Base-by-base conservation (phyloP, 2,113 vertebrate species). In the Melierax canorus region DNA sequence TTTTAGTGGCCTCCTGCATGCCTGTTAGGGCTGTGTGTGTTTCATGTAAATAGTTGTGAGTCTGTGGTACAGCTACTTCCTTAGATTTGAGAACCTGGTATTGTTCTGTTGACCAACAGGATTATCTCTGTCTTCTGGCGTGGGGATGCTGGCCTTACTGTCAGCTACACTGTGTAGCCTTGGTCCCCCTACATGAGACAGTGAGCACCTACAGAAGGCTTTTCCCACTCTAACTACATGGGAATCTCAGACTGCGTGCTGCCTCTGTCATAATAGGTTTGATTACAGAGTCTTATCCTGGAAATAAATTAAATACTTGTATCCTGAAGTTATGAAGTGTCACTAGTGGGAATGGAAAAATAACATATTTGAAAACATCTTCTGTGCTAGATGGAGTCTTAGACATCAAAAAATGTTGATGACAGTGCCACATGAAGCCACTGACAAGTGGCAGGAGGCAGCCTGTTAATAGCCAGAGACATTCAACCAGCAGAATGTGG, bases 141-240 rank as follows among this genome's bases (percentile, higher is more conserved):
- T 18, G 45, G 34, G 43, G 12, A 12, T 73, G 62, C 16, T 82
- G 66, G 21, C 11, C 3, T 51, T 63, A 26, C 64, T 71, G 51
- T 45, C 68, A 17, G 53, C 26, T 59, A 1, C 19, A 5, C 46
- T 18, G 6, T 55, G 36, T 64, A 51, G 48, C 55, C 13, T 77
- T 7, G 2, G 30, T 43, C 26, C 16, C 12, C 29, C 15, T 43
- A 0, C 0, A 3, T 9, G 26, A 46, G 39, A 11, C 38, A 36
- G 34, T 15, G 41, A 75, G 29, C 46, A 80, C 46, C 56, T 43
- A 21, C n/a, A 26, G n/a, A 23, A 34, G 19, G 36, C 69, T 78
- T 48, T 85, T 69, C 55, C 41, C 15, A 6, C 46, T 58, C 15
- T 53, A 13, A 34, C 41, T 81, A 1, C 27, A 1, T 34, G 41